These are phyloP conservation scores for Tachina fera DNA, from an alignment of 2,888 invertebrate genomes.

Conservation along the genomic window DNA sequence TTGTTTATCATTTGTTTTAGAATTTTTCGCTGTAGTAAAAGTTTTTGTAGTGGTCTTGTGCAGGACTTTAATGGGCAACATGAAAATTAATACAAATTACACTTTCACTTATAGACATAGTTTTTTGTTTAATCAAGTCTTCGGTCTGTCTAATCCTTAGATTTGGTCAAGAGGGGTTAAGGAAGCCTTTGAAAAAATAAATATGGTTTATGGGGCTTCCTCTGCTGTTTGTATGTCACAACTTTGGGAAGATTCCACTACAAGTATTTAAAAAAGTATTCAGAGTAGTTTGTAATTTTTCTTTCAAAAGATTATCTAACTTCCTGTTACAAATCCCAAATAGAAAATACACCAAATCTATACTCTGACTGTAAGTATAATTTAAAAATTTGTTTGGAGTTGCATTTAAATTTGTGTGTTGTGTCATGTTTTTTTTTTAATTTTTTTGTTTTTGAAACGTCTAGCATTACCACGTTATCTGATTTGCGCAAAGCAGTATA, in stretches of 20 bases:
- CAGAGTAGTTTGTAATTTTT: constrained; percentile 39
- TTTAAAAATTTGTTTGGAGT: constrained; percentile 41
- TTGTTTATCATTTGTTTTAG: too few relatives aligned
- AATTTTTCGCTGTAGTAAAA: too few relatives aligned
- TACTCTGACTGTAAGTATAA: too few relatives aligned
- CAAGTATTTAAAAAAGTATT: constrained; percentile 17
- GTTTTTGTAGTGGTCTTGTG: too few relatives aligned
- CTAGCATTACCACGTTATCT: constrained; percentile 66
- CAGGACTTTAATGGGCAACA: too few relatives aligned
- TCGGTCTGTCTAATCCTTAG: not conserved
- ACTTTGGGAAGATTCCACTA: constrained; percentile 25
- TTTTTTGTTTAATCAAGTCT: constrained; percentile 17
- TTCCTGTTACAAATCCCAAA: constrained; percentile 69
- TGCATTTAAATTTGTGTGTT: constrained; percentile 30
- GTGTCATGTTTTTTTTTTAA: constrained; percentile 15
- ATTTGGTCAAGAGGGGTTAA: constrained; percentile 60
- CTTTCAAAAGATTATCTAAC: constrained; percentile 61
- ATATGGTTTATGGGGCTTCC: constrained; percentile 64
- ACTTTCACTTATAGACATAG: constrained; percentile 70
- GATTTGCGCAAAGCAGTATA: constrained; percentile 55
- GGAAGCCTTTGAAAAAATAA: constrained; percentile 62
- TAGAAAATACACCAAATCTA: constrained; percentile 28
- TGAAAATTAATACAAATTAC: constrained; percentile 60
- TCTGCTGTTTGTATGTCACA: not conserved
- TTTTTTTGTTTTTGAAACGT: constrained; percentile 46